phyloP scores from a whole-genome alignment of 2,113 vertebrate genomes.

The Lepidothrix coronata region DNA sequence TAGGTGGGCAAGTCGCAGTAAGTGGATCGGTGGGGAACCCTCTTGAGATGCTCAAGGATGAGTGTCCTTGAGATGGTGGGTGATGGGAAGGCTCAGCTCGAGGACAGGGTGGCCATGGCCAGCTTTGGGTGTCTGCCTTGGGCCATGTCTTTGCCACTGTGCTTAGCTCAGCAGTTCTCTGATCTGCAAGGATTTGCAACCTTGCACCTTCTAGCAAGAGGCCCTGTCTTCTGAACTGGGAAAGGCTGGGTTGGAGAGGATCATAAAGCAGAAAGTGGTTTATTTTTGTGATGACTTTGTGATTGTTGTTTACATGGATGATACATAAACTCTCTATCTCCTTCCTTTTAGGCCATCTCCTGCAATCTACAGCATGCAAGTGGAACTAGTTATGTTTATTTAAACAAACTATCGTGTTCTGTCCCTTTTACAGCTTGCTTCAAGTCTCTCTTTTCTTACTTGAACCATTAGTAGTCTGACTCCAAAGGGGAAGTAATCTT shows the following conservation, averaged over 20 bases:
- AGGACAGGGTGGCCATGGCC: rapidly evolving
- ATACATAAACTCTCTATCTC: neutral
- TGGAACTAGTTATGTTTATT: neutral
- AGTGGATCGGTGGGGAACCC: neutral
- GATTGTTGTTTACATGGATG: neutral
- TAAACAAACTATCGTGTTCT: neutral
- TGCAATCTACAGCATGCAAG: neutral
- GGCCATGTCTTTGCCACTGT: neutral
- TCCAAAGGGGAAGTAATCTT: neutral
- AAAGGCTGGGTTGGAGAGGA: neutral
- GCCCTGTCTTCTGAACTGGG: neutral
- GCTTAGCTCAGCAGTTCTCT: neutral
- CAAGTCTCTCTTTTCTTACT: neutral
- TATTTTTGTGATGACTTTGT: neutral
- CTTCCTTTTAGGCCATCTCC: neutral
- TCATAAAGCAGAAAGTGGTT: neutral
- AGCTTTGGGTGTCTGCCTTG: neutral
- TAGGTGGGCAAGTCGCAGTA: neutral
- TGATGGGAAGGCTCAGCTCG: neutral
- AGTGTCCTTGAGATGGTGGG: neutral
- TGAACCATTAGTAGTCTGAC: neutral
- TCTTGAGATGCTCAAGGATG: neutral
- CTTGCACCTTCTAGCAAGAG: neutral
- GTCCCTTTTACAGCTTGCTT: neutral
- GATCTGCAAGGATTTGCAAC: neutral